A percentile compares a stretch with the other conserved stretches of the same genome.
These are phyloP conservation scores for Trachemys scripta DNA, from an alignment of 2,113 vertebrate genomes.

Conservation along the genomic window DNA sequence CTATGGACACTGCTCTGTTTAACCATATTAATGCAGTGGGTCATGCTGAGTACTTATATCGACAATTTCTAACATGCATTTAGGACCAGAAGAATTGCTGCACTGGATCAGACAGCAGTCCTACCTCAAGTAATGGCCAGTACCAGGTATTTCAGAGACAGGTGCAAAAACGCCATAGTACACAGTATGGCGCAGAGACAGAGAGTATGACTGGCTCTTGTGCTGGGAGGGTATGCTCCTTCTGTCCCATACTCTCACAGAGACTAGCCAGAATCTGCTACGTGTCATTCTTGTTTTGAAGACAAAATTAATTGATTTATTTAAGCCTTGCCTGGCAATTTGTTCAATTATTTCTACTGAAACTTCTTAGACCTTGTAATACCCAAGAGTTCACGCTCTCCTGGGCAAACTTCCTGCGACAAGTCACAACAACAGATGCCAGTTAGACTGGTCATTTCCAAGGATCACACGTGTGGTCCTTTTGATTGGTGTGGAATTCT, in stretches of 20 bases:
- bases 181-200: background rate
- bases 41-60: background rate
- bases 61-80: background rate
- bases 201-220: fast-evolving
- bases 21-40: background rate
- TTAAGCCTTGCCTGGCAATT: background rate
- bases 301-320: background rate
- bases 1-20: background rate
- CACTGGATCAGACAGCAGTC: background rate
- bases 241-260: background rate
- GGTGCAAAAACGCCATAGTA: background rate
- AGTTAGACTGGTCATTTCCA: conserved; percentile 18
- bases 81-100: background rate
- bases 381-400: background rate
- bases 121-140: background rate
- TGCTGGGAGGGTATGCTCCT: background rate
- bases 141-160: background rate
- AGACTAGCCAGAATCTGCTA: background rate
- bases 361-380: background rate
- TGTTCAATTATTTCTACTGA: background rate
- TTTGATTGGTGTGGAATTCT: background rate
- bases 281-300: background rate
- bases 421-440: conserved; percentile 11
- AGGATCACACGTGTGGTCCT: background rate
- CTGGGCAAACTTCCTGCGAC: background rate